A percentile compares a stretch with the other conserved stretches of the same genome.
These are phyloP conservation scores for Euglossa dilemma DNA, from an alignment of 1,140 invertebrate species.

Conservation along the genomic window DNA sequence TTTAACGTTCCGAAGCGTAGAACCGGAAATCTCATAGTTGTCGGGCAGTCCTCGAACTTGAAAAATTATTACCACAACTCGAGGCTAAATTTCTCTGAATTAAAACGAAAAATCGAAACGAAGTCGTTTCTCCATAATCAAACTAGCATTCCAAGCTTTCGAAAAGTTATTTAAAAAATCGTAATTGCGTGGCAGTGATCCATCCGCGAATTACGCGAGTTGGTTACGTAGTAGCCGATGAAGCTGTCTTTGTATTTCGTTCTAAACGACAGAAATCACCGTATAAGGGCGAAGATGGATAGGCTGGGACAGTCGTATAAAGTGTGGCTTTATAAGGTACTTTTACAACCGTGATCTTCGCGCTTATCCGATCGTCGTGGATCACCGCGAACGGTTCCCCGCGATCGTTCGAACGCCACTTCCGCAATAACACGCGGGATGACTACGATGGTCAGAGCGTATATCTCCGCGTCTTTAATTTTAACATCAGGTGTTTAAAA, in stretches of 20 bases:
- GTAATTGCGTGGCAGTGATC: neutral
- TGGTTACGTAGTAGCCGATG: neutral
- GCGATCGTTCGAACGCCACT: slow-evolving; percentile 38
- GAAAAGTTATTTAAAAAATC: neutral
- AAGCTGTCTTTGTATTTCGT: slow-evolving; percentile 1
- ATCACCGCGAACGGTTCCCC: slow-evolving; percentile 40
- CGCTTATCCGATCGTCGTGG: slow-evolving; percentile 62
- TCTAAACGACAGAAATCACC: slow-evolving; percentile 20
- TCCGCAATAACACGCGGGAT: slow-evolving; percentile 54
- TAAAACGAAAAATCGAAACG: too few relatives aligned
- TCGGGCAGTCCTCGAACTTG: too few relatives aligned
- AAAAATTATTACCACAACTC: too few relatives aligned
- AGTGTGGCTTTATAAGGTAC: slow-evolving; percentile 34
- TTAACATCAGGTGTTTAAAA: slow-evolving; percentile 9
- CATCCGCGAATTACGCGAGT: neutral
- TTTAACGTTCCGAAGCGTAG: too few relatives aligned
- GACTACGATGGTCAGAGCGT: slow-evolving; percentile 9
- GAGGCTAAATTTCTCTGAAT: too few relatives aligned
- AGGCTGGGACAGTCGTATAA: slow-evolving; percentile 35
- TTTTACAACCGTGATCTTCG: slow-evolving; percentile 32
- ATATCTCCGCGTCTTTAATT: slow-evolving; percentile 8
- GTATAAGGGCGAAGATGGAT: slow-evolving; percentile 24
- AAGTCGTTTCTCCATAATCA: too few relatives aligned
- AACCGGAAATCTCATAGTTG: too few relatives aligned
- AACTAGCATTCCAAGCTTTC: too few relatives aligned